Evolutionary conservation across 1,140 invertebrate genomes (phyloP).

Genomic region (Atopsyche davidsoni): DNA sequence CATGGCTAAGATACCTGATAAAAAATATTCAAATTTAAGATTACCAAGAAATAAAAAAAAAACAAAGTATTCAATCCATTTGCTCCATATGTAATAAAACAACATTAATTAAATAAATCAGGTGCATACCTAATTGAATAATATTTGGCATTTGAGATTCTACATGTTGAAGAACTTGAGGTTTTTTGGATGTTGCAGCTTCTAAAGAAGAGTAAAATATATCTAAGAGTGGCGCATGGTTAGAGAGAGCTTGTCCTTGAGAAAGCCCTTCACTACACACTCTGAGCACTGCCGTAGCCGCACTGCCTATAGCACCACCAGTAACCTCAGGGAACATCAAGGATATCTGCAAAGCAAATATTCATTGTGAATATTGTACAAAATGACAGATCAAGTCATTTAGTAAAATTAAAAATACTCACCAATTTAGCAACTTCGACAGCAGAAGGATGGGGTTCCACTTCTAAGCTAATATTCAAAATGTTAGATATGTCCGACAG

Average conservation of each 20-base stretch:
- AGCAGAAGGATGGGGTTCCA: constrained; percentile 20
- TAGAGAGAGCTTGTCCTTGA: constrained; percentile 19
- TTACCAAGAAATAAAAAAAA: neutral
- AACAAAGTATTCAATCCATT: constrained; percentile 2
- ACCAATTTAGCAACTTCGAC: constrained; percentile 29
- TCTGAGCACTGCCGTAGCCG: constrained; percentile 11
- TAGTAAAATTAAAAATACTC: constrained; percentile 7
- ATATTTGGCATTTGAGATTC: constrained; percentile 24
- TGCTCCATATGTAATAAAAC: constrained; percentile 5
- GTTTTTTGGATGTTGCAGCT: constrained; percentile 18
- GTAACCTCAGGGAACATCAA: constrained; percentile 25
- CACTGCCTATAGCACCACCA: constrained; percentile 11
- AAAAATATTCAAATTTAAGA: too few species aligned
- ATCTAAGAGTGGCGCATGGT: constrained; percentile 20
- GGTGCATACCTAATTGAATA: constrained; percentile 23
- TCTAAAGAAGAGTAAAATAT: constrained; percentile 18
- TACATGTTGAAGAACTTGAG: constrained; percentile 18
- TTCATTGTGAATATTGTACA: too few species aligned
- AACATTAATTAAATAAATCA: constrained; percentile 5
- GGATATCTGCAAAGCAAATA: constrained; percentile 22
- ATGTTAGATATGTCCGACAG: constrained; percentile 22
- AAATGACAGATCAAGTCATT: constrained; percentile 1
- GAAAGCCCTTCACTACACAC: constrained; percentile 12
- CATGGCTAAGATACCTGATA: constrained; percentile 49
- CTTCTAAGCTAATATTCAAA: constrained; percentile 20